A percentile compares a stretch with the other conserved stretches of the same genome.
phyloP scores from a whole-genome alignment of 2,888 invertebrate species.

The Uloborus plumipes region DNA sequence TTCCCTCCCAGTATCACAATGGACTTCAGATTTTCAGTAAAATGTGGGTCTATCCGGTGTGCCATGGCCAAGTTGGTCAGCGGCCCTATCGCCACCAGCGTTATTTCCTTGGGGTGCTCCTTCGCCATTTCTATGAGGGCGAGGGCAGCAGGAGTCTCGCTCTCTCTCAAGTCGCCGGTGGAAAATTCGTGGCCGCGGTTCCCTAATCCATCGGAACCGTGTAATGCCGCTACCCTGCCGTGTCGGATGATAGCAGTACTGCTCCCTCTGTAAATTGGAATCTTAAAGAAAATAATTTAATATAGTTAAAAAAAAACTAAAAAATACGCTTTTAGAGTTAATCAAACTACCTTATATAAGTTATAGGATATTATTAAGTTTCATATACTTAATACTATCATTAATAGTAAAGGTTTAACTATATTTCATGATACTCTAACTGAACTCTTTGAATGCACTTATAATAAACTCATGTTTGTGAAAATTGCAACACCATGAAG shows the following conservation, averaged over 20 bases:
- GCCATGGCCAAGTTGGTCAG: conserved; percentile 73
- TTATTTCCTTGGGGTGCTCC: conserved; percentile 68
- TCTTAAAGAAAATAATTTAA: conserved; percentile 58
- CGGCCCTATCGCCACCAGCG: conserved; percentile 71
- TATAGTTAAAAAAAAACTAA: too few relatives aligned
- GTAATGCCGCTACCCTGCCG: background rate
- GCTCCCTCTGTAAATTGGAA: conserved; percentile 69
- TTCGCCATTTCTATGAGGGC: conserved; percentile 67
- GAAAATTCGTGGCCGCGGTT: conserved; percentile 64
- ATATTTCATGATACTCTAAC: too few relatives aligned
- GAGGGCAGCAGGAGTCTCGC: conserved; percentile 67
- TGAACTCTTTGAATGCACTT: too few relatives aligned
- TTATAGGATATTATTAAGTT: too few relatives aligned
- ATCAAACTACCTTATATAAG: too few relatives aligned
- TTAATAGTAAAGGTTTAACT: too few relatives aligned
- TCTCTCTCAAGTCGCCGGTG: conserved; percentile 65
- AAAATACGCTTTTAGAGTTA: too few relatives aligned
- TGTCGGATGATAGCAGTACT: conserved; percentile 64
- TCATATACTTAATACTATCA: too few relatives aligned
- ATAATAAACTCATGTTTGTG: too few relatives aligned
- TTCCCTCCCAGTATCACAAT: conserved; percentile 67
- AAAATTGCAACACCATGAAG: too few relatives aligned
- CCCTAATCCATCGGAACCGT: conserved; percentile 66
- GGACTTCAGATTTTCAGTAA: conserved; percentile 67
- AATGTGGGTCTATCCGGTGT: conserved; percentile 71